Percentiles rank a stretch among this genome's conserved stretches.
phyloP scores from a whole-genome alignment of 2,888 invertebrate genomes.

The Timema cristinae region DNA sequence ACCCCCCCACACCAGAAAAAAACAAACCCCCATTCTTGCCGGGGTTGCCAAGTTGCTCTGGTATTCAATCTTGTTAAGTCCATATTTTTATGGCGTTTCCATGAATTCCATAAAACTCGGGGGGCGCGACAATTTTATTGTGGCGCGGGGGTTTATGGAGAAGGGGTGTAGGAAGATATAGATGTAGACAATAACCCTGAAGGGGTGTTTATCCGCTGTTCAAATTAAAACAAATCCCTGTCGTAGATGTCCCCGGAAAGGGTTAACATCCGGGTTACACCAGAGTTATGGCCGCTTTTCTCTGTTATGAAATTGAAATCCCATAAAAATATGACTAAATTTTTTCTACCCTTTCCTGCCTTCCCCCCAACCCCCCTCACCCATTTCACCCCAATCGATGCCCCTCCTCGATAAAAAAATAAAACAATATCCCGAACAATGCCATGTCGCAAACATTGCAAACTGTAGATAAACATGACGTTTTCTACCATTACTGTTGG shows the following conservation, averaged over 20 bases:
- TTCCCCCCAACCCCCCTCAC: neutral
- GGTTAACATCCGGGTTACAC: too few species aligned
- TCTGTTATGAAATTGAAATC: slow-evolving; percentile 15
- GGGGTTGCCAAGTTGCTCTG: too few species aligned
- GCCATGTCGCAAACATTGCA: neutral
- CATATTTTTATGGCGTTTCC: slow-evolving; percentile 10
- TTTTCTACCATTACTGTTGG: too few species aligned
- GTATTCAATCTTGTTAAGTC: slow-evolving; percentile 9
- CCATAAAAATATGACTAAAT: slow-evolving; percentile 14
- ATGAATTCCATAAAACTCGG: neutral
- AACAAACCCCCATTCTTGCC: too few species aligned
- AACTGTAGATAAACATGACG: too few species aligned
- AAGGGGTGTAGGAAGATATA: neutral
- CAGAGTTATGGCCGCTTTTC: slow-evolving; percentile 13
- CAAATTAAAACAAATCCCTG: slow-evolving; percentile 14
- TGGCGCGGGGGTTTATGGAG: neutral
- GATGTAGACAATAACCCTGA: too few species aligned
- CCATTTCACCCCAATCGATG: neutral
- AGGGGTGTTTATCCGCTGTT: neutral
- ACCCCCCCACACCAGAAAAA: too few species aligned
- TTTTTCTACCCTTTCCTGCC: neutral
- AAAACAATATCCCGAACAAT: neutral
- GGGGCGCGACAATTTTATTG: neutral
- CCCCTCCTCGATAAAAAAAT: neutral
- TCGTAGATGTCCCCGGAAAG: neutral